A percentile compares a stretch with the other conserved stretches of the same genome.
phyloP scores from a whole-genome alignment of 2,113 vertebrate genomes.

The Anolis sagrei region DNA sequence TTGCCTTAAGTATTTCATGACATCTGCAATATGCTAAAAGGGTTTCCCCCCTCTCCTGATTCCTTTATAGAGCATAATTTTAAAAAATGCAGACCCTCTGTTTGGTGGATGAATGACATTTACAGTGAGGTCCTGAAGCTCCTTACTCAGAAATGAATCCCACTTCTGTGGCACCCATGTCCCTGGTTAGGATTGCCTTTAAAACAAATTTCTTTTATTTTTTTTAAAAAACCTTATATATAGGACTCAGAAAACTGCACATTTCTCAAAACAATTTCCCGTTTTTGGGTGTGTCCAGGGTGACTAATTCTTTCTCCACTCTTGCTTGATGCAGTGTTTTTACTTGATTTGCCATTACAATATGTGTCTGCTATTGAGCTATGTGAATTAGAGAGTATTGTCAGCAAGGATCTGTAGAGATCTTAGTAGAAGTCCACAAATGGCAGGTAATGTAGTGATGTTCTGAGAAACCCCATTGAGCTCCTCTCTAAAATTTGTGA shows the following conservation, averaged over 20 bases:
- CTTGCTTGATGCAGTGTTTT: no score
- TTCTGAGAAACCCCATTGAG: not conserved
- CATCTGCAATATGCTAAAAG: not conserved
- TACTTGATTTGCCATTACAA: no score
- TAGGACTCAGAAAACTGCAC: not conserved
- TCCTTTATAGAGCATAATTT: not conserved
- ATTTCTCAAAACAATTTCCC: not conserved
- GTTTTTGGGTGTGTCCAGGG: not conserved
- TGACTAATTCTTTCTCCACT: not conserved
- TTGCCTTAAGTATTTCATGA: not conserved
- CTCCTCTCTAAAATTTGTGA: not conserved
- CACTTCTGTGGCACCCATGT: not conserved
- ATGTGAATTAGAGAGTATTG: no score
- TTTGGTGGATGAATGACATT: not conserved
- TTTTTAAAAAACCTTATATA: not conserved
- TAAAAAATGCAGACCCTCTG: not conserved
- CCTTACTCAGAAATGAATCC: not conserved
- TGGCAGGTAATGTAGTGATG: not conserved
- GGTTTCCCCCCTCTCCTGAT: not conserved
- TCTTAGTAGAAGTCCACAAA: not conserved
- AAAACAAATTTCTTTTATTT: not conserved
- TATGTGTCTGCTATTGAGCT: no score
- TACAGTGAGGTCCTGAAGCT: not conserved
- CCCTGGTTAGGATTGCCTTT: not conserved
- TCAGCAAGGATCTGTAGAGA: not conserved